phyloP scores from a whole-genome alignment of 2,888 invertebrate genomes.

The Drosophila helvetica region DNA sequence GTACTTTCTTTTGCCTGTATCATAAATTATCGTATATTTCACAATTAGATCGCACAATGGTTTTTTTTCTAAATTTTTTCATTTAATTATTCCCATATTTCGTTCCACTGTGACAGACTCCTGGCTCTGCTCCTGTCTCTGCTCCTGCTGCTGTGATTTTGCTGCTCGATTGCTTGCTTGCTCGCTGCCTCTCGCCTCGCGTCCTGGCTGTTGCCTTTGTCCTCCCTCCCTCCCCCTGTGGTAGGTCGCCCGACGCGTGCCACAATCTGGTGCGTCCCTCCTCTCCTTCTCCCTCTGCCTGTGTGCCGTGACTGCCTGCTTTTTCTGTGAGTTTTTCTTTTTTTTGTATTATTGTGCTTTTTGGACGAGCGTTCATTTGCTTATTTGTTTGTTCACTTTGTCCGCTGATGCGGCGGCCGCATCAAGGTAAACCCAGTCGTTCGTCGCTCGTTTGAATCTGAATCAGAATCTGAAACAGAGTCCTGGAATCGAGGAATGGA shows the following conservation, averaged over 20 bases:
- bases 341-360: conserved; percentile 70
- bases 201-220: conserved; percentile 43
- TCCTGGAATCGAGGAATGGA: neutral
- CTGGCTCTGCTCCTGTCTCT: conserved; percentile 31
- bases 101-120: conserved; percentile 26
- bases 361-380: conserved; percentile 74
- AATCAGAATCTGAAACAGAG: conserved; percentile 4
- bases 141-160: conserved; percentile 64
- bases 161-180: conserved; percentile 75
- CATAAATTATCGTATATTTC: no score
- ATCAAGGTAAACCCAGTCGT: conserved; percentile 77
- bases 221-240: conserved; percentile 47
- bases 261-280: conserved; percentile 65
- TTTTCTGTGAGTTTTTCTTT: conserved; percentile 18
- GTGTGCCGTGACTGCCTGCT: neutral
- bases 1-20: no score
- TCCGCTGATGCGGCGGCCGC: conserved; percentile 62
- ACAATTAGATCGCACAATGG: no score
- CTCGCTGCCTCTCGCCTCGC: conserved; percentile 16
- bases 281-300: neutral
- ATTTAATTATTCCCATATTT: neutral
- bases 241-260: conserved; percentile 77
- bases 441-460: conserved; percentile 1
- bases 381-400: conserved; percentile 77
- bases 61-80: no score